A percentile compares a stretch with the other conserved stretches of the same genome.
Conservation (phyloP, 2,888 invertebrate genomes). For the Argynnis bischoffii region DNA sequence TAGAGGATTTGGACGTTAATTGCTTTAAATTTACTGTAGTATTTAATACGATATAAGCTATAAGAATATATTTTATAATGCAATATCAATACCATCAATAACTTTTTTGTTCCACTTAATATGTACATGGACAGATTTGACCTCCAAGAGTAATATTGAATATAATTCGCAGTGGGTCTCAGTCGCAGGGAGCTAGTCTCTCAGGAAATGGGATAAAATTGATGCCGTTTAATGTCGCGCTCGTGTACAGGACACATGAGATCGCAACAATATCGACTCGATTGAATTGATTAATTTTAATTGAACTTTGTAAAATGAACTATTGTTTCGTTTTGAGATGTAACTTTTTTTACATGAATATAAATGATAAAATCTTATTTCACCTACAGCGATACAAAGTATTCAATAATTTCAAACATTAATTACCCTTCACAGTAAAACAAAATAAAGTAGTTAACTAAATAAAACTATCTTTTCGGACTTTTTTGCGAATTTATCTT, state of each 20-base stretch:
- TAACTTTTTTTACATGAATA: neutral
- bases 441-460: no score
- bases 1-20: no score
- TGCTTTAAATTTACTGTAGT: no score
- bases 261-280: conserved; percentile 42
- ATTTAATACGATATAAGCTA: no score
- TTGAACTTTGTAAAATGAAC: neutral
- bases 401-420: no score
- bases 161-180: conserved; percentile 64
- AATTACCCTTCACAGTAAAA: no score
- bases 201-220: conserved; percentile 79
- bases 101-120: neutral
- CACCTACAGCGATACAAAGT: no score
- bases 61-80: no score
- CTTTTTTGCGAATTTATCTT: no score
- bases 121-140: conserved; percentile 54
- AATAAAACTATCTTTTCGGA: no score
- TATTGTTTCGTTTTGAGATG: neutral
- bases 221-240: conserved; percentile 64
- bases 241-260: conserved; percentile 50
- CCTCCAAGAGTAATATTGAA: conserved; percentile 65
- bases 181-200: conserved; percentile 49
- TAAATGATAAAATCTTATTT: no score
- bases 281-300: conserved; percentile 1
- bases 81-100: neutral